Percentiles rank a stretch among this genome's conserved stretches.
Evolutionary conservation across 2,888 invertebrate species (phyloP).

Genomic region (Morpho deidamia): DNA sequence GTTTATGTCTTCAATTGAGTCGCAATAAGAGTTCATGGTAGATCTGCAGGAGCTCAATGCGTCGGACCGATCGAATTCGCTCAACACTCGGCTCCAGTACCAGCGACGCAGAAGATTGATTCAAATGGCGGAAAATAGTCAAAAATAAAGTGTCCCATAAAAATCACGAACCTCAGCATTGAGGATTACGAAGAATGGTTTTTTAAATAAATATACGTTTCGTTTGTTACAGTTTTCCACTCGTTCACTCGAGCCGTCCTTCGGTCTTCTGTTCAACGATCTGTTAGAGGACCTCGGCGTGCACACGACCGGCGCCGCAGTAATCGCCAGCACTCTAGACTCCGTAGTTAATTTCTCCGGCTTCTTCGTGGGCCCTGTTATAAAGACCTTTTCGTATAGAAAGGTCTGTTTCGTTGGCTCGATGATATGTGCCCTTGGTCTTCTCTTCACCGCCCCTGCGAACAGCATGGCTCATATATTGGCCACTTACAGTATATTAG

Average conservation of each 20-base stretch:
- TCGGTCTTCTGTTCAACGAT: constrained; percentile 88
- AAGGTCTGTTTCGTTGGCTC: constrained; percentile 84
- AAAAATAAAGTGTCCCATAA: too few relatives aligned
- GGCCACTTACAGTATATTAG: constrained; percentile 85
- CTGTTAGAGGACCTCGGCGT: constrained; percentile 82
- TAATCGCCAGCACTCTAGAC: constrained; percentile 87
- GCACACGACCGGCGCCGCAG: constrained; percentile 85
- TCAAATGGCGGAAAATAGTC: too few relatives aligned
- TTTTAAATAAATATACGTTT: background rate
- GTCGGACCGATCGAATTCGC: too few relatives aligned
- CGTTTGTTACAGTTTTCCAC: constrained; percentile 82
- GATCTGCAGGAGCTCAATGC: too few relatives aligned
- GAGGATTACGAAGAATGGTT: too few relatives aligned
- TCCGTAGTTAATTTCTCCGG: constrained; percentile 89
- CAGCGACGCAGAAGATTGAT: too few relatives aligned
- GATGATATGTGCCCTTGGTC: constrained; percentile 81
- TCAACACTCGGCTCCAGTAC: too few relatives aligned
- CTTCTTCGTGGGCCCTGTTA: constrained; percentile 85
- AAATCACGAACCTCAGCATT: too few relatives aligned
- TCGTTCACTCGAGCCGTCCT: constrained; percentile 88
- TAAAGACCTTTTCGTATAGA: constrained; percentile 85
- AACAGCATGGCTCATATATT: constrained; percentile 84
- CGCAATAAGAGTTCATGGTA: too few relatives aligned
- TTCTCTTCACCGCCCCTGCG: constrained; percentile 83
- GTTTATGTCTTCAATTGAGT: too few relatives aligned